Conservation (phyloP, 2,888 invertebrate species). For the Dilophus febrilis region DNA sequence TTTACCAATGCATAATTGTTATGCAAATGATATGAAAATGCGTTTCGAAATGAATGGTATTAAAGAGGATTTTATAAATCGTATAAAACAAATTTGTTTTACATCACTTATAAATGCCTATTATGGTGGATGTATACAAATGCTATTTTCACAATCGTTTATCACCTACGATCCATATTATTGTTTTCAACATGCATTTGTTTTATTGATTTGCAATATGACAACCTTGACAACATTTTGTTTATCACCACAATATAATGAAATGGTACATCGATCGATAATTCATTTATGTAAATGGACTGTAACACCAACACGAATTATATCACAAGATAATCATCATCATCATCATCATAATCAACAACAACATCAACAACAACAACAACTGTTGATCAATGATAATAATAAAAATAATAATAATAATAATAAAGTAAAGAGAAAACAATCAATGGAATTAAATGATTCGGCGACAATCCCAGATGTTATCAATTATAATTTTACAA, state of each 20-base stretch:
- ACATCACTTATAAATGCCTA: conserved; percentile 68
- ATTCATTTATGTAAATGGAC: conserved; percentile 58
- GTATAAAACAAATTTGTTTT: conserved; percentile 78
- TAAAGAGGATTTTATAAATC: conserved; percentile 71
- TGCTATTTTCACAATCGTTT: conserved; percentile 65
- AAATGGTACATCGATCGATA: conserved; percentile 78
- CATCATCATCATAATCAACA: conserved; percentile 31
- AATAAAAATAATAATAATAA: no score
- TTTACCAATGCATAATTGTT: conserved; percentile 60
- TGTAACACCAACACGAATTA: no score
- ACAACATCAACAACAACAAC: no score
- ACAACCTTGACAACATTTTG: conserved; percentile 58
- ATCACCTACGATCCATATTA: conserved; percentile 70
- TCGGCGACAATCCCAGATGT: no score
- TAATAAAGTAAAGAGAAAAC: no score
- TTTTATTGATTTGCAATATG: conserved; percentile 73
- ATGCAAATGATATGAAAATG: conserved; percentile 49
- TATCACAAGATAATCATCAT: conserved; percentile 12
- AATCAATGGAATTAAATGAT: no score
- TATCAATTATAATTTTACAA: no score
- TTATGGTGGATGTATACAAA: conserved; percentile 76
- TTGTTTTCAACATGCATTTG: conserved; percentile 66
- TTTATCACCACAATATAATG: conserved; percentile 53
- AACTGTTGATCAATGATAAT: no score
- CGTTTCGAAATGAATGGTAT: conserved; percentile 73